phyloP scores from a whole-genome alignment of 2,113 vertebrate genomes.

The Trogon melanurus region DNA sequence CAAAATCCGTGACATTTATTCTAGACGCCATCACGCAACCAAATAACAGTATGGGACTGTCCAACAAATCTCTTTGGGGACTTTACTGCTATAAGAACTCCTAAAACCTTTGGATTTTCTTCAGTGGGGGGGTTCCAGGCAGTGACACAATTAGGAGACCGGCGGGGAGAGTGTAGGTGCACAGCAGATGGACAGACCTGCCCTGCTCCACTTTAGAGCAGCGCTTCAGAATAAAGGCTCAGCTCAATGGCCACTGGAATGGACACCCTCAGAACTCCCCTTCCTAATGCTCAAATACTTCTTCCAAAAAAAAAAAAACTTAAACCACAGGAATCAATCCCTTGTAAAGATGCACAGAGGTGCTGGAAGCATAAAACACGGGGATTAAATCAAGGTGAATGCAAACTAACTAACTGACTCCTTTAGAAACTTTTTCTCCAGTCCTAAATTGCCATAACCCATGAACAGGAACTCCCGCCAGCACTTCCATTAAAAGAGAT shows the following conservation, averaged over 20 bases:
- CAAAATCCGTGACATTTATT: neutral
- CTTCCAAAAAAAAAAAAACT: neutral
- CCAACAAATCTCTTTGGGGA: neutral
- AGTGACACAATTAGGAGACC: no score
- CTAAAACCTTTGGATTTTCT: neutral
- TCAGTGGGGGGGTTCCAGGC: rapidly evolving
- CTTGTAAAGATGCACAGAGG: neutral
- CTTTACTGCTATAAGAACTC: neutral
- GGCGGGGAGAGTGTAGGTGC: rapidly evolving
- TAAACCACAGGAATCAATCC: neutral
- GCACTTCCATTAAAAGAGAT: neutral
- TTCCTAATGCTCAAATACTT: neutral
- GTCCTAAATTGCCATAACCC: neutral
- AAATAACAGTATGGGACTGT: rapidly evolving
- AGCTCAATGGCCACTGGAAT: rapidly evolving
- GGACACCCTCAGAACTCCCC: rapidly evolving
- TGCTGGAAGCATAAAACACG: neutral
- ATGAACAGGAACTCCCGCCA: neutral
- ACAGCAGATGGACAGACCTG: neutral
- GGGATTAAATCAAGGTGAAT: neutral
- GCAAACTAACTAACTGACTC: neutral
- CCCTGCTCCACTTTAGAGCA: neutral
- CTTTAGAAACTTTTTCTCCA: neutral
- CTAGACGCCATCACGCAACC: neutral
- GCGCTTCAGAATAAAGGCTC: neutral